Percentiles rank a stretch among this genome's conserved stretches.
These are phyloP conservation scores for Pocillopora verrucosa DNA, from an alignment of 64 coral and sea anemone genomes.

Conservation along the genomic window DNA sequence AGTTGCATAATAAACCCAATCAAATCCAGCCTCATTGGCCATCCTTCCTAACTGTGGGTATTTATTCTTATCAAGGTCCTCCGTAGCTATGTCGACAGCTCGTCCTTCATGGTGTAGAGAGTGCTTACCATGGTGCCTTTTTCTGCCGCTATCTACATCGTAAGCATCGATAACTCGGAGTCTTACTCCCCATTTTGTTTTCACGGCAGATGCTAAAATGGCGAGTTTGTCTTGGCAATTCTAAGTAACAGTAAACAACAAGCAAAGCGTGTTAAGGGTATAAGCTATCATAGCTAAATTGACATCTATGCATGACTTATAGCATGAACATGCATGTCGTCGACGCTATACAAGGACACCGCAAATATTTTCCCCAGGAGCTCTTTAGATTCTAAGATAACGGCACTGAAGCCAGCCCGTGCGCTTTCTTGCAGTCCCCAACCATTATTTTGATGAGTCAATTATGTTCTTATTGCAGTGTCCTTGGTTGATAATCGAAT, in stretches of 20 bases:
- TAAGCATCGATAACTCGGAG: slow-evolving; percentile 74
- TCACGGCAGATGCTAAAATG: slow-evolving; percentile 21
- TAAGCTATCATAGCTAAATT: no score
- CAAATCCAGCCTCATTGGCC: slow-evolving; percentile 76
- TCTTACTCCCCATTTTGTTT: slow-evolving; percentile 46
- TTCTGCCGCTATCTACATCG: slow-evolving; percentile 17
- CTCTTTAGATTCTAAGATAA: no score
- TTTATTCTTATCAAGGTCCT: slow-evolving; percentile 60
- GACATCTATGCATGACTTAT: no score
- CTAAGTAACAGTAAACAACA: slow-evolving; percentile 27
- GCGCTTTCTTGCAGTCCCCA: background rate
- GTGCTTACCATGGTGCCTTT: background rate
- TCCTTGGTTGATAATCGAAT: background rate
- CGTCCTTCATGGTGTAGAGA: slow-evolving; percentile 78
- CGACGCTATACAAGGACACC: no score
- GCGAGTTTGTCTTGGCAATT: slow-evolving; percentile 64
- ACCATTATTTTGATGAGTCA: background rate
- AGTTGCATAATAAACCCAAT: slow-evolving; percentile 76
- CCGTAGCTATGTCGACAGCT: slow-evolving; percentile 78
- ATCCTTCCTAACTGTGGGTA: slow-evolving; percentile 53
- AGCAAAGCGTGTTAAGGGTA: background rate
- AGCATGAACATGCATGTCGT: background rate
- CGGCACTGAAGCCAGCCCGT: no score
- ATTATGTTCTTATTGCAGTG: background rate
- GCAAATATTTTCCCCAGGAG: no score